These are phyloP conservation scores for Pristionchus fissidentatus DNA, from an alignment of 2,888 invertebrate genomes.

Conservation along the genomic window DNA sequence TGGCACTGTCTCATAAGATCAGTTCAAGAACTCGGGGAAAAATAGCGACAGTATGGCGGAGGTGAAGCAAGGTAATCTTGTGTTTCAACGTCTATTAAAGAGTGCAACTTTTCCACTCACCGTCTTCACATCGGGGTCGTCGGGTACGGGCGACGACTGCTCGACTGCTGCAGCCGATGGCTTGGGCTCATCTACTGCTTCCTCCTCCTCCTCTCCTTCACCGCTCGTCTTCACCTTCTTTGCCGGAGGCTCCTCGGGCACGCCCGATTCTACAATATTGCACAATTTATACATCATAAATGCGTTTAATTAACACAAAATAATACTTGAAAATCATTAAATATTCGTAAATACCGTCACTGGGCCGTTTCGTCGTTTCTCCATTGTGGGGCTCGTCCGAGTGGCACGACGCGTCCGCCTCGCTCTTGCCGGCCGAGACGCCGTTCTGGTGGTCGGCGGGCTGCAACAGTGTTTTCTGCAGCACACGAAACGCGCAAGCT, in stretches of 20 bases:
- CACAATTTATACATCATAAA: neutral
- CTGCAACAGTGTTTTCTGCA: no score
- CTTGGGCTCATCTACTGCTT: conserved; percentile 38
- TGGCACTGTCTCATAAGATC: no score
- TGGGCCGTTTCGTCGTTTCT: neutral
- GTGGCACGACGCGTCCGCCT: neutral
- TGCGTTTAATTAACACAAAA: neutral
- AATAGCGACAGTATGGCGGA: no score
- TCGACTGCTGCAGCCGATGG: neutral
- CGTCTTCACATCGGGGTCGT: conserved; percentile 37
- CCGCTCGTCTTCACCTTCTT: conserved; percentile 50
- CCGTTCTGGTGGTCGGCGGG: neutral
- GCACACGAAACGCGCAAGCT: neutral
- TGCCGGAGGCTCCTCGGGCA: conserved; percentile 43
- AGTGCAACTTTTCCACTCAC: no score
- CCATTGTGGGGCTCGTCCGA: conserved; percentile 14
- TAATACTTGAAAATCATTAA: no score
- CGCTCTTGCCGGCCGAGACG: neutral
- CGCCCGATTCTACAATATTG: conserved; percentile 30
- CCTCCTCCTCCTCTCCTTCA: conserved; percentile 49
- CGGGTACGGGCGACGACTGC: conserved; percentile 46
- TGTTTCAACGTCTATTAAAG: neutral
- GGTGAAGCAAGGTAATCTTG: neutral
- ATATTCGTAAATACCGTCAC: neutral
- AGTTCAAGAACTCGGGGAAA: no score